Evolutionary conservation across 2,113 vertebrate species (phyloP), one percentile per base, ranked within the genome.

Genomic region (Lampris megalopsis): DNA sequence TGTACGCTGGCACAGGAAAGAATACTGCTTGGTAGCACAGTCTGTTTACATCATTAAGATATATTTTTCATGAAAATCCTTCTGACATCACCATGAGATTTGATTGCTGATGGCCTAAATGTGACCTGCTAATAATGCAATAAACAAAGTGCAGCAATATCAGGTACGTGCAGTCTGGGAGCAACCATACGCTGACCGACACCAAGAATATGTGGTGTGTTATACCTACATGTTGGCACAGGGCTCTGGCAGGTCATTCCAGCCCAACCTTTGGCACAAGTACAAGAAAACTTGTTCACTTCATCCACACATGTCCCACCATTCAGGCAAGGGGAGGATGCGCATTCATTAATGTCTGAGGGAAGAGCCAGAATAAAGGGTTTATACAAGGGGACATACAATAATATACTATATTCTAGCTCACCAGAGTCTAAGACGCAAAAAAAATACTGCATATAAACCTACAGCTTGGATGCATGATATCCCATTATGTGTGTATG

Each of bases 281-380:
- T 71, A 82, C 96, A 97, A 0, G 82, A 91, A 75, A 94, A 97
- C 75, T 91, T 92, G 82, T 93, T 95, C 45, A 92, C 82, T 42
- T 94, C 94, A 63, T 96, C 94, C 89, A 93, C 74, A 0, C 96
- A 97, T 1, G 95, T 95, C 57, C 95, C 95, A 0, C 95, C 92
- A 1, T 96, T 96, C 74, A 91, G 86, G 85, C 96, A 97, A 0
- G 95, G 96, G 5, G 92, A 91, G 13, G 93, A 95, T 35, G 88
- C 85, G 60, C 96, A 97, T 80, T 95, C 92, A 0, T 96, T 92
- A 62, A 92, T 90, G 80, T 95, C 95, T 97, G 73, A 65, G 57
- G 65, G 81, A 71, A 77, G 48, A 89, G 73, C 81, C 63, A 62
- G 52, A 63, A 48, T 59, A 63, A 43, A 42, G n/a, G 60, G 42